Percentiles rank a stretch among this genome's conserved stretches.
Evolutionary conservation across 2,113 vertebrate species (phyloP).

Genomic region (Steatornis caripensis): DNA sequence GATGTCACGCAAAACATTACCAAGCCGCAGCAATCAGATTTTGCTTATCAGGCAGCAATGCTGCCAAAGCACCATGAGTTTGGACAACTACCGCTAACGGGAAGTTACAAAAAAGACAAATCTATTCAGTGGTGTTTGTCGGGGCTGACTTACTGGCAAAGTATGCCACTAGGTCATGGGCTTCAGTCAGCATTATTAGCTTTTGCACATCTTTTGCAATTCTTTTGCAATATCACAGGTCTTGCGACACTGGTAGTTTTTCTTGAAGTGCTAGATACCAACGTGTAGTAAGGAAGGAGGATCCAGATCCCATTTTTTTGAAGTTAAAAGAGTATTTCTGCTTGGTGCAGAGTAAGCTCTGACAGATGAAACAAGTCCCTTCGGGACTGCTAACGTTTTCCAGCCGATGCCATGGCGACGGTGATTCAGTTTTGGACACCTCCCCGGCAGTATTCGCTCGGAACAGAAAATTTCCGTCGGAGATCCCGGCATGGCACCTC

Average conservation of each 20-base stretch:
- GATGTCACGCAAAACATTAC: neutral
- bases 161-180: neutral
- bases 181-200: neutral
- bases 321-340: neutral
- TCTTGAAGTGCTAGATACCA: neutral
- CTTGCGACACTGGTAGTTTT: slow-evolving; percentile 42
- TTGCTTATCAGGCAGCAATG: neutral
- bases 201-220: slow-evolving; percentile 53
- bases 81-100: neutral
- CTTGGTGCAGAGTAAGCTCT: accelerated
- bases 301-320: neutral
- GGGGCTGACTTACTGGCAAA: neutral
- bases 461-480: neutral
- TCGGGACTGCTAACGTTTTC: neutral
- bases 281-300: accelerated
- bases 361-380: neutral
- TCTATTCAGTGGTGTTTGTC: neutral
- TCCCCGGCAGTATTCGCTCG: accelerated
- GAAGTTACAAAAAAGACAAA: neutral
- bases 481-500: neutral
- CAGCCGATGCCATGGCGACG: accelerated
- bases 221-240: neutral
- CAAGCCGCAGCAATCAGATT: neutral
- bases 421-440: neutral
- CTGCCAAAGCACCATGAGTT: accelerated